phyloP scores from a whole-genome alignment of 2,888 invertebrate genomes.

The Cylindroiulus punctatus region DNA sequence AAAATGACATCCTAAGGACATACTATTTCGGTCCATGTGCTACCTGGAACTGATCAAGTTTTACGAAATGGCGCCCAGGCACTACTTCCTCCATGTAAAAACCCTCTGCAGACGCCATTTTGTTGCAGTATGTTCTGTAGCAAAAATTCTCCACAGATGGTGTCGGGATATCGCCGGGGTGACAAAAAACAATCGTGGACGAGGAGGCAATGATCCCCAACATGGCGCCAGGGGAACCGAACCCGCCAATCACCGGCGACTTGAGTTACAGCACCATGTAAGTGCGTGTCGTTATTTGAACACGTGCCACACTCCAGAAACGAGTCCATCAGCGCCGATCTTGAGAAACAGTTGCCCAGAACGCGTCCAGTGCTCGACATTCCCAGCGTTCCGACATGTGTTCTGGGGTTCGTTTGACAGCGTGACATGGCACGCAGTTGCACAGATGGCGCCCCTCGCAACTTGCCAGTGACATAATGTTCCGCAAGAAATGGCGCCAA shows the following conservation, averaged over 20 bases:
- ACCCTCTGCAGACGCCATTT: not conserved
- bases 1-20: no score
- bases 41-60: no score
- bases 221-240: not conserved
- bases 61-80: no score
- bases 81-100: no score
- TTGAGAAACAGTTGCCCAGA: not conserved
- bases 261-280: not conserved
- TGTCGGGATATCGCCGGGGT: not conserved
- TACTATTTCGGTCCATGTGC: no score
- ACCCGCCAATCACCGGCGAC: not conserved
- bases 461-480: constrained; percentile 2
- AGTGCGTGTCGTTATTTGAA: not conserved
- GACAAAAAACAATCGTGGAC: no score
- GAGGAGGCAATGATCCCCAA: not conserved
- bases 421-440: not conserved
- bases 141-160: no score
- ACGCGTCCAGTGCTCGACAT: not conserved
- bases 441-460: no score
- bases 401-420: not conserved
- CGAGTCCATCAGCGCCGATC: constrained; percentile 4
- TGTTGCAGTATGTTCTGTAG: not conserved
- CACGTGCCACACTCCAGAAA: not conserved
- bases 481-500: not conserved
- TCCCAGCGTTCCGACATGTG: not conserved